These are phyloP conservation scores for Dasyurus viverrinus DNA, from an alignment of 2,113 vertebrate species.

Conservation along the genomic window DNA sequence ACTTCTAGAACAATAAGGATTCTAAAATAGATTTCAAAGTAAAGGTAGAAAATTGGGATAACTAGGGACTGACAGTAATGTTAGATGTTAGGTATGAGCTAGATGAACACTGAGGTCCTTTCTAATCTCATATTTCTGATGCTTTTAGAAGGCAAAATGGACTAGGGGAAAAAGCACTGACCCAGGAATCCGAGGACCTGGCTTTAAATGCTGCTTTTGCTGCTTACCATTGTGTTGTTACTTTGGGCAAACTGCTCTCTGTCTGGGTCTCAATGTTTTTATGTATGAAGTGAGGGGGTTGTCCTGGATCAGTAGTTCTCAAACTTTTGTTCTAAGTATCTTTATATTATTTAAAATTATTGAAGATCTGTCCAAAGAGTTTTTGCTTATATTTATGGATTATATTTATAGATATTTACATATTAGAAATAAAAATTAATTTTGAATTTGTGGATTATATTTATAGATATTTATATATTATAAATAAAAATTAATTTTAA, in stretches of 20 bases:
- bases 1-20: conserved; percentile 80
- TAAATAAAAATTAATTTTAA: no score
- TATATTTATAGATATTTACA: no score
- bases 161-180: neutral
- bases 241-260: neutral
- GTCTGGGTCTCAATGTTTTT: neutral
- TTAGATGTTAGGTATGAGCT: neutral
- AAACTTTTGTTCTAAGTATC: no score
- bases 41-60: conserved; percentile 73
- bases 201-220: neutral
- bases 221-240: neutral
- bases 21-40: conserved; percentile 68
- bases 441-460: no score
- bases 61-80: conserved; percentile 38
- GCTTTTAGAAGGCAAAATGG: neutral
- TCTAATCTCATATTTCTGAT: neutral
- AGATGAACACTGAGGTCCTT: neutral
- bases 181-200: neutral
- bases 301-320: no score
- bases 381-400: no score
- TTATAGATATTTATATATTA: no score
- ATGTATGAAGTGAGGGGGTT: neutral
- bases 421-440: no score
- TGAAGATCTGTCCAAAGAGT: no score
- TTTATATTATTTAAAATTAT: no score